Percentiles rank a stretch among this genome's conserved stretches.
Evolutionary conservation across 2,113 vertebrate genomes (phyloP).

Genomic region (Melanerpes formicivorus): DNA sequence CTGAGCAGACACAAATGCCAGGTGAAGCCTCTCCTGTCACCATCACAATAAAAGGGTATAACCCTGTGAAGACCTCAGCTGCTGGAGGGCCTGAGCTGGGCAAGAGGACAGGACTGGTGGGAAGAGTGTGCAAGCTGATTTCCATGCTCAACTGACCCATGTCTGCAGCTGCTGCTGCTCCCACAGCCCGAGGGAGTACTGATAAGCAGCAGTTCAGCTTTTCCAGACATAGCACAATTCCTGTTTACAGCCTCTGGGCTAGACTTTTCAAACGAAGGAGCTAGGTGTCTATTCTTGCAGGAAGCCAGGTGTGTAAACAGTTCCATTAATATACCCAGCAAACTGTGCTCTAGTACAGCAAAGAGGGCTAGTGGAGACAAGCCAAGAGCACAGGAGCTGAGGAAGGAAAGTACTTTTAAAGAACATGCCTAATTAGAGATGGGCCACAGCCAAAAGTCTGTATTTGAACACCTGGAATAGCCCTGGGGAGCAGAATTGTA

Average conservation of each 20-base stretch:
- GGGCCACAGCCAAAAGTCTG: constrained; percentile 24
- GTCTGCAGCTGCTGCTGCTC: constrained; percentile 52
- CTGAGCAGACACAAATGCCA: not conserved
- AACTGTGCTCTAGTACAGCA: constrained; percentile 15
- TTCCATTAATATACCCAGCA: constrained; percentile 55
- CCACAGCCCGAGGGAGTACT: not conserved
- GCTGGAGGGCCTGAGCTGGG: not conserved
- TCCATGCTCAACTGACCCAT: constrained; percentile 37
- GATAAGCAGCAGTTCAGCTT: constrained; percentile 60
- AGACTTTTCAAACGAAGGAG: constrained; percentile 64
- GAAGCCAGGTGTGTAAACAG: constrained; percentile 71
- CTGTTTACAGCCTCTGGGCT: constrained; percentile 66
- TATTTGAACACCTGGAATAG: constrained; percentile 64
- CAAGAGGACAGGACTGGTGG: not conserved
- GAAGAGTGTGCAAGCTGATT: not conserved
- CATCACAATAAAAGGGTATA: not conserved
- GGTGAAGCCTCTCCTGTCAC: not conserved
- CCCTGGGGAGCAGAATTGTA: constrained; percentile 27
- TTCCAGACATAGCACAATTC: constrained; percentile 64
- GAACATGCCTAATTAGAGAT: constrained; percentile 55
- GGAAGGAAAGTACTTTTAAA: constrained; percentile 62
- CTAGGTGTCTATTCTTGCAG: constrained; percentile 64
- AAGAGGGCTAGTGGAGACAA: constrained; percentile 53
- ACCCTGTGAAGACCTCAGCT: not conserved
- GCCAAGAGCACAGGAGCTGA: constrained; percentile 42